Conservation (phyloP, 1,140 invertebrate species). For the Pentalonia nigronervosa region DNA sequence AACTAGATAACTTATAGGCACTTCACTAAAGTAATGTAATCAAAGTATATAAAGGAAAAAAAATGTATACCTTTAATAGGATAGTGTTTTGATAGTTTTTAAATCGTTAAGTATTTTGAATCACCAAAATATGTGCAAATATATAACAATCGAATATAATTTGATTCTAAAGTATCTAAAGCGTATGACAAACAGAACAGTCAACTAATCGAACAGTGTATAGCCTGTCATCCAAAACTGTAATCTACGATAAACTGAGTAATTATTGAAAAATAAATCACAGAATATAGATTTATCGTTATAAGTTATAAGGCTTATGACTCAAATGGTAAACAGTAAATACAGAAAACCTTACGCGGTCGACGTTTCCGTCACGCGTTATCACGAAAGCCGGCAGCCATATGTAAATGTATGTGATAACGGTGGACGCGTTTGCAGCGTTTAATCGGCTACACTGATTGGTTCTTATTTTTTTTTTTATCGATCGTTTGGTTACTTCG, state of each 20-base stretch:
- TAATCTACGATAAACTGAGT: not conserved
- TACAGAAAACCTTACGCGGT: not conserved
- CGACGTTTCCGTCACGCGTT: not conserved
- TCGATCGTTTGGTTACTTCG: no score
- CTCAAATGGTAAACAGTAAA: not conserved
- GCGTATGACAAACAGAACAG: not conserved
- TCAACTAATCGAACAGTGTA: not conserved
- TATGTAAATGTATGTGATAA: slow-evolving; percentile 5
- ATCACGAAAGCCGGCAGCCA: slow-evolving; percentile 47
- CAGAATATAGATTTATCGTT: not conserved
- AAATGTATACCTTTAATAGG: not conserved
- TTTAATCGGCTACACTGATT: no score
- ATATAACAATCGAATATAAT: not conserved
- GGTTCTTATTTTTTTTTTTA: no score
- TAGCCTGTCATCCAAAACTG: not conserved
- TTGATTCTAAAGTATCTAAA: not conserved
- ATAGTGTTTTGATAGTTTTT: not conserved
- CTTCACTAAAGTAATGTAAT: no score
- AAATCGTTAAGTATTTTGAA: not conserved
- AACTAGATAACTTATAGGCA: no score
- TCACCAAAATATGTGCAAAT: not conserved
- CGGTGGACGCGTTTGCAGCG: no score
- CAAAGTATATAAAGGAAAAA: not conserved
- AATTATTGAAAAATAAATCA: not conserved
- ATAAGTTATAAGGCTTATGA: not conserved